Percentiles rank a stretch among this genome's conserved stretches.
Evolutionary conservation across 1,140 invertebrate species (phyloP).

Genomic region (Temnothorax curvispinosus): DNA sequence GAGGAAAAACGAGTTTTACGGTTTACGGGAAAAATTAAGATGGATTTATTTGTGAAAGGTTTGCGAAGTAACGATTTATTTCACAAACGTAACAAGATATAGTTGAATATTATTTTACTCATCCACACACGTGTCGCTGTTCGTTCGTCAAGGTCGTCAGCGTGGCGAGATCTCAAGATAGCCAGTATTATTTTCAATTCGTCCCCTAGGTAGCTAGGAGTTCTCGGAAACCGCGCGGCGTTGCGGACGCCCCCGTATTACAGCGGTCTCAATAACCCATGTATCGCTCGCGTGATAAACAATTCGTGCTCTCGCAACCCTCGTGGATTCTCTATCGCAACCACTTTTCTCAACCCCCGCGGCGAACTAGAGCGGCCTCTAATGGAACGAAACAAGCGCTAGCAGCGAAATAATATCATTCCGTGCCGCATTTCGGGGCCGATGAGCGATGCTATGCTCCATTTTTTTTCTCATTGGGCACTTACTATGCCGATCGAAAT

Average conservation of each 20-base stretch:
- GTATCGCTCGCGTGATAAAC: not conserved
- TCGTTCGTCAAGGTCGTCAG: constrained; percentile 1
- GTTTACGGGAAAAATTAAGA: not conserved
- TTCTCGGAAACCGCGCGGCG: not conserved
- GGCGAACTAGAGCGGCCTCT: not conserved
- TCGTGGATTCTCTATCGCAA: not conserved
- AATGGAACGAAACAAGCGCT: constrained; percentile 13
- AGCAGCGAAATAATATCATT: constrained; percentile 39
- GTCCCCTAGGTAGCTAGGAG: constrained; percentile 15
- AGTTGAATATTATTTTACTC: not conserved
- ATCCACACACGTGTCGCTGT: not conserved
- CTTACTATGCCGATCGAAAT: too few relatives aligned
- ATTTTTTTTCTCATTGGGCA: not conserved
- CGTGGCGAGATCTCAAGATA: constrained; percentile 26
- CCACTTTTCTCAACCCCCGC: not conserved
- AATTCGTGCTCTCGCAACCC: not conserved
- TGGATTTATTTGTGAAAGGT: too few relatives aligned
- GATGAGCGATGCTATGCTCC: constrained; percentile 3
- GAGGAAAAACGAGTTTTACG: not conserved
- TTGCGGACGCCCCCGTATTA: not conserved
- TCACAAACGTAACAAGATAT: too few relatives aligned
- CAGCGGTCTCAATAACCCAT: not conserved
- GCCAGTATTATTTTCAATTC: constrained; percentile 14
- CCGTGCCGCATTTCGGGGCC: constrained; percentile 41
- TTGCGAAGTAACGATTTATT: too few relatives aligned